phyloP scores from a whole-genome alignment of 2,888 invertebrate species.

The Bibio marci region DNA sequence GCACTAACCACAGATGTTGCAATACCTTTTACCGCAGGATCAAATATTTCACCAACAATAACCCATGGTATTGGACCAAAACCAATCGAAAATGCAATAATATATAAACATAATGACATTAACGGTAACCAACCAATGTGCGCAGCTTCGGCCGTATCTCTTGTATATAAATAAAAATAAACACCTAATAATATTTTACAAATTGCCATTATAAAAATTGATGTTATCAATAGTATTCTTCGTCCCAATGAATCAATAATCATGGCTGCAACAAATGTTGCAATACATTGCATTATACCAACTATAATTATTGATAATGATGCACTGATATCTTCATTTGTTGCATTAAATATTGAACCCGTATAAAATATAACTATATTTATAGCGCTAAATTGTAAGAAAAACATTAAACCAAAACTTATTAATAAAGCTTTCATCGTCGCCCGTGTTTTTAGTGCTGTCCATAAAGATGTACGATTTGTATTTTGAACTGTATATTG shows the following conservation, averaged over 20 bases:
- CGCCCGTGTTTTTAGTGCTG: constrained; percentile 37
- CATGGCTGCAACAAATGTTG: constrained; percentile 50
- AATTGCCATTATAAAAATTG: constrained; percentile 50
- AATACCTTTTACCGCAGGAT: constrained; percentile 58
- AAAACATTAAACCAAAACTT: constrained; percentile 66
- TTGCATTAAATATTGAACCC: constrained; percentile 45
- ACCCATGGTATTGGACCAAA: constrained; percentile 64
- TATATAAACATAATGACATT: constrained; percentile 53
- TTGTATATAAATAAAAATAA: constrained; percentile 37
- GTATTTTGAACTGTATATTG: constrained; percentile 33
- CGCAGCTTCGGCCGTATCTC: constrained; percentile 21
- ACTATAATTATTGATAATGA: constrained; percentile 57
- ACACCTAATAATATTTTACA: constrained; percentile 50
- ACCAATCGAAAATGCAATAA: constrained; percentile 65
- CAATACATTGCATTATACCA: constrained; percentile 58
- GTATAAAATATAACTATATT: constrained; percentile 74
- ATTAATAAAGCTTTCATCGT: constrained; percentile 51
- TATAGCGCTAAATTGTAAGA: constrained; percentile 74
- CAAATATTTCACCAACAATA: constrained; percentile 63
- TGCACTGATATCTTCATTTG: constrained; percentile 32
- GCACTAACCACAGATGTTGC: constrained; percentile 64
- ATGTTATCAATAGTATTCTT: constrained; percentile 55
- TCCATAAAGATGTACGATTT: constrained; percentile 35
- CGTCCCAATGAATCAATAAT: constrained; percentile 70
- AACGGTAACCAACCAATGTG: constrained; percentile 59